Percentiles rank a stretch among this genome's conserved stretches.
Evolutionary conservation across 2,113 vertebrate species (phyloP).

Genomic region (Limnothrissa miodon): DNA sequence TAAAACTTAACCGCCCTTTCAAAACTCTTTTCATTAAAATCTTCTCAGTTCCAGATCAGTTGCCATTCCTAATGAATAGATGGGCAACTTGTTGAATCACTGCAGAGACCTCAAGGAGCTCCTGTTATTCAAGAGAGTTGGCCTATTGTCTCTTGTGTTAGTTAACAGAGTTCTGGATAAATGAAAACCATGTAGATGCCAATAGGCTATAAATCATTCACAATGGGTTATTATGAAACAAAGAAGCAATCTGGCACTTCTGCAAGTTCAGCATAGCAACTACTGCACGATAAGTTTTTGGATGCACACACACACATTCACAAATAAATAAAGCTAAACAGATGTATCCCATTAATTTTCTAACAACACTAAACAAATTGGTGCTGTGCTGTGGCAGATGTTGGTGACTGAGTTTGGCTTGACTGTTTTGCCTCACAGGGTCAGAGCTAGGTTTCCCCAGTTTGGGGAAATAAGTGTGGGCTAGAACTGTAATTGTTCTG

Average conservation of each 20-base stretch:
- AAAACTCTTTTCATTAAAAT: background rate
- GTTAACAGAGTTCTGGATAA: too few species aligned
- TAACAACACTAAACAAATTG: slow-evolving; percentile 1
- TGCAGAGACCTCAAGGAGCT: background rate
- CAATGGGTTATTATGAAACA: background rate
- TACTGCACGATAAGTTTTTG: background rate
- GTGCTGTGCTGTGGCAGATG: background rate
- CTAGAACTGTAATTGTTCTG: background rate
- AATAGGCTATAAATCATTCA: background rate
- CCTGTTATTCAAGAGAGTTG: background rate
- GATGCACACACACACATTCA: background rate
- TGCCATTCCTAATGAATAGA: background rate
- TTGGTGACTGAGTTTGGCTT: background rate
- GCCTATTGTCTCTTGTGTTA: background rate
- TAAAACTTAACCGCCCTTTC: background rate
- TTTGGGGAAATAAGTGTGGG: background rate
- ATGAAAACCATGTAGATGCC: background rate
- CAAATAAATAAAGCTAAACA: background rate
- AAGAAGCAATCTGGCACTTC: background rate
- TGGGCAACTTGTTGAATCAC: background rate
- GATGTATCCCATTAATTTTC: background rate
- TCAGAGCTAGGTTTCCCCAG: background rate
- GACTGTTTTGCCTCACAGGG: background rate
- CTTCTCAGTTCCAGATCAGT: background rate
- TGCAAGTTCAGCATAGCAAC: background rate